These are phyloP conservation scores for Apamea crenata DNA, from an alignment of 2,888 invertebrate genomes.

Conservation along the genomic window DNA sequence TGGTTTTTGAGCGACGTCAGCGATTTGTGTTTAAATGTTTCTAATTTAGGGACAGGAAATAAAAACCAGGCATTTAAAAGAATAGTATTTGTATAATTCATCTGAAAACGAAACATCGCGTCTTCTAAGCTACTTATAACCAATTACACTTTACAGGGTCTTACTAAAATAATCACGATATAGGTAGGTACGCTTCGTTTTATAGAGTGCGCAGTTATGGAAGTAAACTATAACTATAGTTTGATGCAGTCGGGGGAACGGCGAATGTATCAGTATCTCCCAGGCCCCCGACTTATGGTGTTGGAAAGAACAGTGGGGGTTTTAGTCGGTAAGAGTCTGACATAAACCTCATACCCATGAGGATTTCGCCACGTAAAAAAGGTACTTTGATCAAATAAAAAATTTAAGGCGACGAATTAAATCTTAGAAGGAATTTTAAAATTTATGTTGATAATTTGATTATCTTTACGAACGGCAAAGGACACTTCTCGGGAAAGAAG, in stretches of 20 bases:
- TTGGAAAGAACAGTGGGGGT: no score
- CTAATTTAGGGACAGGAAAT: conserved; percentile 30
- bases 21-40: no score
- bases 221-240: not conserved
- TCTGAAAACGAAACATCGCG: conserved; percentile 75
- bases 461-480: conserved; percentile 1
- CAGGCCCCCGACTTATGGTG: no score
- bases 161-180: conserved; percentile 40
- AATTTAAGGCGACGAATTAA: not conserved
- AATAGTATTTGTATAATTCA: conserved; percentile 84
- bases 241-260: no score
- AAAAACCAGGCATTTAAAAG: conserved; percentile 73
- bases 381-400: not conserved
- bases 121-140: conserved; percentile 44
- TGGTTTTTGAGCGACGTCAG: no score
- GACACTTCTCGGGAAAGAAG: not conserved
- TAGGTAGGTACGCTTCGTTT: conserved; percentile 3
- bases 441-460: not conserved
- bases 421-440: not conserved
- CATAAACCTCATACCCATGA: no score
- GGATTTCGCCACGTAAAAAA: no score
- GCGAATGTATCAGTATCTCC: no score
- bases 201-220: conserved; percentile 2
- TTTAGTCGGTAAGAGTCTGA: no score
- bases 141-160: conserved; percentile 34